Evolutionary conservation across 2,888 invertebrate species (phyloP).

Genomic region (Chrysomela aeneicollis): DNA sequence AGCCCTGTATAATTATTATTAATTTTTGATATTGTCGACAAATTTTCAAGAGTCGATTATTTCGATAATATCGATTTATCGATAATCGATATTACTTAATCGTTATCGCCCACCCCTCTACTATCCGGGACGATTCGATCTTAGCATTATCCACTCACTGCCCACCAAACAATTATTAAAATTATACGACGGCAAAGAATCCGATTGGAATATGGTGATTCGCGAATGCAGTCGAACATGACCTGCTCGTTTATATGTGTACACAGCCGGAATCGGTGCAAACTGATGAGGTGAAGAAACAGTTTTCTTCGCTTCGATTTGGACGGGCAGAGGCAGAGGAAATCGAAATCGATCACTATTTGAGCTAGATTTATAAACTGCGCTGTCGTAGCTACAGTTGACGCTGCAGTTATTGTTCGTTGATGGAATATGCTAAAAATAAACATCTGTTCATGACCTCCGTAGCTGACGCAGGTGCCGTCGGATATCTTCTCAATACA

Average conservation of each 20-base stretch:
- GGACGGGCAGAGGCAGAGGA: background rate
- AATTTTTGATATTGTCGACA: too few relatives aligned
- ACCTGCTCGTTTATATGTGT: conserved; percentile 20
- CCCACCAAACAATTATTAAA: conserved; percentile 37
- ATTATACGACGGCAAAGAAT: conserved; percentile 32
- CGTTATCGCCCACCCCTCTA: too few relatives aligned
- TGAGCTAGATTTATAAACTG: too few relatives aligned
- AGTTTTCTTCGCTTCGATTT: background rate
- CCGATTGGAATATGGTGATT: conserved; percentile 35
- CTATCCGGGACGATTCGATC: conserved; percentile 15
- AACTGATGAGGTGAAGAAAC: conserved; percentile 2
- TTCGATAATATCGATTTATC: conserved; percentile 6
- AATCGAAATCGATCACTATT: background rate
- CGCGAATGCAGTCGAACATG: conserved; percentile 31
- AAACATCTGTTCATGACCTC: too few relatives aligned
- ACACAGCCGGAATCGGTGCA: background rate
- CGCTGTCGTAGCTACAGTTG: too few relatives aligned
- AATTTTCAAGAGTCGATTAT: too few relatives aligned
- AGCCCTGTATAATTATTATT: too few relatives aligned
- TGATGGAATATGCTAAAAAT: too few relatives aligned
- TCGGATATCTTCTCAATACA: too few relatives aligned
- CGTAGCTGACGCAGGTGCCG: too few relatives aligned
- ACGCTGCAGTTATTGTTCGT: too few relatives aligned
- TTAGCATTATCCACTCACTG: conserved; percentile 27
- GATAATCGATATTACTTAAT: conserved; percentile 20